Evolutionary conservation across 2,797 vertebrate species (phyloP).

Genomic region (Silurus aristotelis): DNA sequence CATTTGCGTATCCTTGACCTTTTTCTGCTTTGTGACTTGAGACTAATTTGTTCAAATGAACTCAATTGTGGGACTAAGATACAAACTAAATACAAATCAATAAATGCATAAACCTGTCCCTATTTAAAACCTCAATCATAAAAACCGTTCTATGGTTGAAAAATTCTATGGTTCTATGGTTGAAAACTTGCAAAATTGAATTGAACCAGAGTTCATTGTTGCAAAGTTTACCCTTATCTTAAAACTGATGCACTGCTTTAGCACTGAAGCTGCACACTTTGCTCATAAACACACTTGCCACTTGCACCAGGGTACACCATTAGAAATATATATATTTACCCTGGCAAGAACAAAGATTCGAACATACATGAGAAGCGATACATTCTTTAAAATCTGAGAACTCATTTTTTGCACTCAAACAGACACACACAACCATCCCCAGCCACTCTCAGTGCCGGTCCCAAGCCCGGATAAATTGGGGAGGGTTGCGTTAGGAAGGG

Average conservation of each 20-base stretch:
- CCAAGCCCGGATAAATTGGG: too few species aligned
- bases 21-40: not conserved
- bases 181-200: not conserved
- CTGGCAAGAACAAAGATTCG: slow-evolving; percentile 31
- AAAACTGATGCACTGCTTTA: slow-evolving; percentile 3
- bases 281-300: slow-evolving; percentile 25
- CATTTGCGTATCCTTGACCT: not conserved
- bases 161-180: too few species aligned
- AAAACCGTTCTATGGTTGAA: not conserved
- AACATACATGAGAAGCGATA: slow-evolving; percentile 28
- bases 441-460: too few species aligned
- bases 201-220: not conserved
- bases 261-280: slow-evolving; percentile 22
- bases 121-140: not conserved
- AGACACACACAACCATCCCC: slow-evolving; percentile 12
- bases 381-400: slow-evolving; percentile 46
- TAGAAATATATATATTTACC: slow-evolving; percentile 38
- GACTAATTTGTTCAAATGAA: not conserved
- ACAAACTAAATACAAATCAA: not conserved
- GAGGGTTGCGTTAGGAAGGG: too few species aligned
- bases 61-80: not conserved
- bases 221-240: slow-evolving; percentile 15
- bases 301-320: not conserved
- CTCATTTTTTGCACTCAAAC: slow-evolving; percentile 46
- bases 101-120: not conserved